phyloP scores from a whole-genome alignment of 2,888 invertebrate genomes.

The Cantharis lateralis region DNA sequence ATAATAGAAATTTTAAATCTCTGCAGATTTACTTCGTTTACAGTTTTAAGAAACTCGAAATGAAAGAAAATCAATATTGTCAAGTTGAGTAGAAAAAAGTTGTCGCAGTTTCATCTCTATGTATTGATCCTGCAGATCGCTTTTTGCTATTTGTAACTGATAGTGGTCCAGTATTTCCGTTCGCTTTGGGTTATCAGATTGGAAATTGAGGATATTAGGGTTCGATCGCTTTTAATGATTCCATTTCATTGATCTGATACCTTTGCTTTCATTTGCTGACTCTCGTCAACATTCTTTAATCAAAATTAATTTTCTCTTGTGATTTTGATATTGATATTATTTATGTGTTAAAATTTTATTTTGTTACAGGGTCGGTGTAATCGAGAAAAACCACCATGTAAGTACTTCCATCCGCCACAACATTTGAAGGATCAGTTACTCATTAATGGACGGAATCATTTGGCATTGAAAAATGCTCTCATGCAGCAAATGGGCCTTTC shows the following conservation, averaged over 20 bases:
- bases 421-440: slow-evolving; percentile 99
- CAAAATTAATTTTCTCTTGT: not conserved
- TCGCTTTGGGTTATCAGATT: slow-evolving; percentile 14
- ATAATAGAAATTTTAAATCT: not conserved
- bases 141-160: slow-evolving; percentile 15
- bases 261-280: slow-evolving; percentile 9
- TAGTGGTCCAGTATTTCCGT: slow-evolving; percentile 17
- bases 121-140: slow-evolving; percentile 5
- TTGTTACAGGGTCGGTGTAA: slow-evolving; percentile 96
- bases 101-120: not conserved
- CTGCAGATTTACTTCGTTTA: not conserved
- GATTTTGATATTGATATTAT: too few species aligned
- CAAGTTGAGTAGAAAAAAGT: not conserved
- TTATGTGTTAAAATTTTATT: not conserved
- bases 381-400: slow-evolving; percentile 99
- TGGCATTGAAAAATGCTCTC: slow-evolving; percentile 97
- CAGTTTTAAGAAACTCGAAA: not conserved
- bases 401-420: slow-evolving; percentile 99
- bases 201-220: slow-evolving; percentile 17
- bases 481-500: slow-evolving; percentile 96
- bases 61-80: not conserved
- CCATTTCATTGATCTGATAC: slow-evolving; percentile 26
- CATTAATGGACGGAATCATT: slow-evolving; percentile 99
- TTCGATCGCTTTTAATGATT: slow-evolving; percentile 28
- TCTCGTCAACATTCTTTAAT: not conserved